These are phyloP conservation scores for Odontesthes bonariensis DNA, from an alignment of 2,113 vertebrate species.

Conservation along the genomic window DNA sequence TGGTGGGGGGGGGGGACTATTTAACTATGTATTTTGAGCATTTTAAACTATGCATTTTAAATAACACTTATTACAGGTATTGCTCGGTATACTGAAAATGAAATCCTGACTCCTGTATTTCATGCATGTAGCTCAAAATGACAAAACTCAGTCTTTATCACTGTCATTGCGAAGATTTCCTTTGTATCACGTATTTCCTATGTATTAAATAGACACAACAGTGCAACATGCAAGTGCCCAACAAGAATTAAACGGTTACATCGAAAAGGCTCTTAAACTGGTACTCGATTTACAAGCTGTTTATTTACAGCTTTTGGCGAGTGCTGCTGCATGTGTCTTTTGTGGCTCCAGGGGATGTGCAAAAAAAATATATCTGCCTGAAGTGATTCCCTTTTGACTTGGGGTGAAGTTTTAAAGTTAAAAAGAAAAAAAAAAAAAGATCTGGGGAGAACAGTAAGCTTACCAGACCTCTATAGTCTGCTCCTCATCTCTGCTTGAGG, in stretches of 20 bases:
- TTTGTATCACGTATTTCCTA: too few relatives aligned
- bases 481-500: constrained; percentile 15
- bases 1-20: too few relatives aligned
- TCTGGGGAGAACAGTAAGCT: constrained; percentile 3
- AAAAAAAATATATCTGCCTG: constrained; percentile 4
- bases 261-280: neutral
- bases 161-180: too few relatives aligned
- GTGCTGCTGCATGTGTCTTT: neutral
- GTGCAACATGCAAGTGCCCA: neutral
- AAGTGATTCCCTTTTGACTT: constrained; percentile 15
- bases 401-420: neutral
- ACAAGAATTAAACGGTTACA: neutral
- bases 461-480: neutral
- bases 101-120: too few relatives aligned
- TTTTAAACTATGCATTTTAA: too few relatives aligned
- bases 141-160: too few relatives aligned
- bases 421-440: neutral
- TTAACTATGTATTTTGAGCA: too few relatives aligned
- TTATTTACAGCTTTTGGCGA: constrained; percentile 19
- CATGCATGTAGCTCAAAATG: too few relatives aligned
- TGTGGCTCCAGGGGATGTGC: neutral
- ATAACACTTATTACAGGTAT: too few relatives aligned
- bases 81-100: too few relatives aligned
- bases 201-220: neutral
- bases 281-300: constrained; percentile 2